Evolutionary conservation across 2,797 vertebrate species (phyloP), one percentile per base, ranked within the genome.

Genomic region (Natrix natrix): DNA sequence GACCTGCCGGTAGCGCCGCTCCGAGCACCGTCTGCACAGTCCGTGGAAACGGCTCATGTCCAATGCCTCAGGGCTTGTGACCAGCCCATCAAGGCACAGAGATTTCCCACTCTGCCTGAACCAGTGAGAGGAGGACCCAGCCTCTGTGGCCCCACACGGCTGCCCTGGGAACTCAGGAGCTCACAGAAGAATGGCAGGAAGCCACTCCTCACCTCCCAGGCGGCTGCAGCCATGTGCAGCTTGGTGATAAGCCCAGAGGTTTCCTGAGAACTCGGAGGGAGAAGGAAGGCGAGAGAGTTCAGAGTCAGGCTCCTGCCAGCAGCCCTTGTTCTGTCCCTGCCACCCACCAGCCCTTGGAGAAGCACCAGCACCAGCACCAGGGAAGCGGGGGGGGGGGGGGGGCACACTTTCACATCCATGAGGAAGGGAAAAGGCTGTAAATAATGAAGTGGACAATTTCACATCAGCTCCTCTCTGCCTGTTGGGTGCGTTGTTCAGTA

Each of bases 131-230:
- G 95, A 89, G 95, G 52, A 95, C 97, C 97, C 95, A 98, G 97
- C 98, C 97, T 96, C 48, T 32, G 28, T 97, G 97, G 98, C 97
- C 98, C 98, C 98, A 98, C 98, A 98, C 97, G 97, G 98, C 98
- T 97, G 98, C 98, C 98, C 98, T 99, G 98, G 98, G 98, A 99
- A 99, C 98, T 98, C 98, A 97, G 61, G 26, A 90, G 92, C 89
- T 4, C 97, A 97, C 97, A 94, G 92, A 97, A 99, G 99, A 99
- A 99, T 99, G 97, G 98, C 98, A 99, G 99, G 99, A 99, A 99
- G 98, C 99, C 98, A 98, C 99, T 98, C 98, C 98, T 98, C 98
- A 98, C 96, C 98, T 98, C 98, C 96, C 98, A 97, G 95, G 94
- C 97, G 97, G 97, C 95, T 98, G 98, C 97, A 54, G 96, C 98